Percentiles rank a stretch among this genome's conserved stretches.
phyloP scores from a whole-genome alignment of 2,888 invertebrate genomes.

The Scaptomyza parva region DNA sequence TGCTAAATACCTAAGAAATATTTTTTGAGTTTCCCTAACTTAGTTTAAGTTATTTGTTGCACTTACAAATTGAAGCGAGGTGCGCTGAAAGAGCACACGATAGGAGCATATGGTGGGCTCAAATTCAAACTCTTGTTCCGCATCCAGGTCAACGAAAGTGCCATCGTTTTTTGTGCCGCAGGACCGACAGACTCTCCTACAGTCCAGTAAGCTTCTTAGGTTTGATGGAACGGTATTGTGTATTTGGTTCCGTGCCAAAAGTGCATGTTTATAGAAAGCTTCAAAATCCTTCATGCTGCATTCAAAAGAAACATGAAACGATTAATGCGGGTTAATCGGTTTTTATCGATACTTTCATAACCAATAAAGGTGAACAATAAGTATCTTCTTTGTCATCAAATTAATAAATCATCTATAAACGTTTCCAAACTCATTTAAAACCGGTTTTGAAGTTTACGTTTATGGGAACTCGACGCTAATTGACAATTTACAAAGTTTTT shows the following conservation, averaged over 20 bases:
- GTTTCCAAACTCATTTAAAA: constrained; percentile 5
- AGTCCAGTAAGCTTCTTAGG: constrained; percentile 4
- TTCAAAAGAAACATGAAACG: background rate
- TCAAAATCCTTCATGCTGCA: constrained; percentile 30
- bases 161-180: constrained; percentile 37
- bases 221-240: background rate
- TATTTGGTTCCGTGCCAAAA: background rate
- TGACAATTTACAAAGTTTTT: constrained; percentile 59
- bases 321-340: background rate
- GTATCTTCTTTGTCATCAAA: constrained; percentile 6
- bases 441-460: constrained; percentile 8
- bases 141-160: constrained; percentile 32
- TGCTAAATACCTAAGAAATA: constrained; percentile 31
- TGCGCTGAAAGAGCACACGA: constrained; percentile 42
- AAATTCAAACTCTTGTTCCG: constrained; percentile 40
- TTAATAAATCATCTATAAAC: background rate
- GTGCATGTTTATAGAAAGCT: constrained; percentile 16
- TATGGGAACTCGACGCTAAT: constrained; percentile 59
- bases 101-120: constrained; percentile 37
- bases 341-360: background rate
- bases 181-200: constrained; percentile 26
- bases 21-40: too few species aligned
- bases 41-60: accelerated
- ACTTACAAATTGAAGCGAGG: constrained; percentile 51
- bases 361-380: background rate